Evolutionary conservation across 1,140 invertebrate species (phyloP).

Genomic region (Matsumurasca onukii): DNA sequence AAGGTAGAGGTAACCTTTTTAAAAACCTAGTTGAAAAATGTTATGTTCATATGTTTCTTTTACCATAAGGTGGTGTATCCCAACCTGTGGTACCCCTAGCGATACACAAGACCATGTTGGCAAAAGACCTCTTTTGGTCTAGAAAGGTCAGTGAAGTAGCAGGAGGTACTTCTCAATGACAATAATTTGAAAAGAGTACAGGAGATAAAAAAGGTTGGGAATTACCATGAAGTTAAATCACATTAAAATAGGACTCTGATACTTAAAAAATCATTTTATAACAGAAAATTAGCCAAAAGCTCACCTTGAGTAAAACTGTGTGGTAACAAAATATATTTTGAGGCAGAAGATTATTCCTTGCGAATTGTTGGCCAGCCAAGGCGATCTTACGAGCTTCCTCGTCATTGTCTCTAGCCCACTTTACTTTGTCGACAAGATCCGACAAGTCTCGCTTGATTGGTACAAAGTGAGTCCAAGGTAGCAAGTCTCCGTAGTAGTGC

Average conservation of each 20-base stretch:
- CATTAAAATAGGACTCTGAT: constrained; percentile 5
- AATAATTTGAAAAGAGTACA: neutral
- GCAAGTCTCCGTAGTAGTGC: constrained; percentile 83
- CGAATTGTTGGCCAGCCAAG: constrained; percentile 69
- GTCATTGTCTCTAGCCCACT: constrained; percentile 82
- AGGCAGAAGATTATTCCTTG: constrained; percentile 77
- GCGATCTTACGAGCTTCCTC: constrained; percentile 68
- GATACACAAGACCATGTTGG: too few species aligned
- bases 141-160: too few species aligned
- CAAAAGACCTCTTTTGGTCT: too few species aligned
- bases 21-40: constrained; percentile 4
- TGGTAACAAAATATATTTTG: constrained; percentile 91
- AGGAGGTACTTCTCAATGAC: too few species aligned
- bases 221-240: constrained; percentile 31
- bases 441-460: constrained; percentile 78
- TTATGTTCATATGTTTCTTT: too few species aligned
- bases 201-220: neutral
- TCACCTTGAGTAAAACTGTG: constrained; percentile 71
- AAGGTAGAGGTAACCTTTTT: neutral
- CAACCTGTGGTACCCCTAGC: too few species aligned
- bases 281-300: too few species aligned
- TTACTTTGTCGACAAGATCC: constrained; percentile 76
- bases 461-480: constrained; percentile 80
- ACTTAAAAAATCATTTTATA: constrained; percentile 12
- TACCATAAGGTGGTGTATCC: too few species aligned